Percentiles rank a stretch among this genome's conserved stretches.
Evolutionary conservation across 2,888 invertebrate species (phyloP).

Genomic region (Sialis fuliginosa): DNA sequence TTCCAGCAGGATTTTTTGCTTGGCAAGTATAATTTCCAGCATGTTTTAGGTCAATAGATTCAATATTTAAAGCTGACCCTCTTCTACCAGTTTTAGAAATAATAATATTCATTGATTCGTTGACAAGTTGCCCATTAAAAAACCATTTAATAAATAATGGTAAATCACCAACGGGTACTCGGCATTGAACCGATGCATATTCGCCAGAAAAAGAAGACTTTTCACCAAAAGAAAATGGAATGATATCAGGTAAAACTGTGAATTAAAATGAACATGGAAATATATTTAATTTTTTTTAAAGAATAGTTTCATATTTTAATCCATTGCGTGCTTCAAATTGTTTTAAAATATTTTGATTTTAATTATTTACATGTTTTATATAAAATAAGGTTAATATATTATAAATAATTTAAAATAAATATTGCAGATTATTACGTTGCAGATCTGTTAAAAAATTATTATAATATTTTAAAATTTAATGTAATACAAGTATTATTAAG

Average conservation of each 20-base stretch:
- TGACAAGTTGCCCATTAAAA: conserved; percentile 25
- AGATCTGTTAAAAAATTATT: too few species aligned
- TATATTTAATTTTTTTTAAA: too few species aligned
- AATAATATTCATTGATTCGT: conserved; percentile 28
- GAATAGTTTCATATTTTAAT: too few species aligned
- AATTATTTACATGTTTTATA: too few species aligned
- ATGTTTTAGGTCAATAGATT: conserved; percentile 37
- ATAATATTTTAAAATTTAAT: too few species aligned
- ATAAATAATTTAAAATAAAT: too few species aligned
- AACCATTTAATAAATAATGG: conserved; percentile 51
- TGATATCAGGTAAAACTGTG: conserved; percentile 32
- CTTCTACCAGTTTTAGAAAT: conserved; percentile 41
- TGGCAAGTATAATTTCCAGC: conserved; percentile 46
- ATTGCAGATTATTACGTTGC: too few species aligned
- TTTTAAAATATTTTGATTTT: too few species aligned
- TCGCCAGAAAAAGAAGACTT: conserved; percentile 41
- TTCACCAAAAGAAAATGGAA: conserved; percentile 38
- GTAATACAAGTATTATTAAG: too few species aligned
- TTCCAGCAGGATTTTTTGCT: conserved; percentile 40
- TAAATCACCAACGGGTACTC: conserved; percentile 41
- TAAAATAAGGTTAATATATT: too few species aligned
- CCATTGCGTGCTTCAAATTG: too few species aligned
- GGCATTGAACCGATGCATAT: conserved; percentile 38
- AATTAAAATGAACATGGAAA: too few species aligned
- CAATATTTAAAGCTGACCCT: conserved; percentile 37